Evolutionary conservation across 1,140 invertebrate species (phyloP), one percentile per base, ranked within the genome.

Genomic region (Phymorhynchus buccinoides): DNA sequence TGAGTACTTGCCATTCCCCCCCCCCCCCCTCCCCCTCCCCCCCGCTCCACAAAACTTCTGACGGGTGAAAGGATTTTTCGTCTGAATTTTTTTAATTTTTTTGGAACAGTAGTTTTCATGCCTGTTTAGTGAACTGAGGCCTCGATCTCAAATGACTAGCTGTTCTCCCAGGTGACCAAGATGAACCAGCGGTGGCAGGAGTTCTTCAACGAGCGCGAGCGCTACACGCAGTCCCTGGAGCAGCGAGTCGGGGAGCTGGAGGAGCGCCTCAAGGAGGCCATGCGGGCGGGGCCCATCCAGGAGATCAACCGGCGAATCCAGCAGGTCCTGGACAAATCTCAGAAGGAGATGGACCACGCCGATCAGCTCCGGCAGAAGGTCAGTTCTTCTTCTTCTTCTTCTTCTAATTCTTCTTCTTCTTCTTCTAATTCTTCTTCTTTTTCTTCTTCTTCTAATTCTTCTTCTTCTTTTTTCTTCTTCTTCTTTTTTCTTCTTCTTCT

Each of bases 111-210:
- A n/a, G n/a, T n/a, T n/a, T n/a, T n/a, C n/a, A n/a, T n/a, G n/a
- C n/a, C n/a, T n/a, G n/a, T n/a, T n/a, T n/a, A n/a, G n/a, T n/a
- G n/a, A n/a, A n/a, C n/a, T n/a, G n/a, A 75, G n/a, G 16, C 4
- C 37, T 48, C 78, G 18, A 32, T n/a, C 48, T 80, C n/a, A 30
- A 44, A 39, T 32, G 32, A 22, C 32, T 30, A 6, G 30, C 18
- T 82, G 37, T 1, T 77, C 3, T 56, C 80, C 0, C 84, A 92
- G 90, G 85, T 92, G 3, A 85, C 83, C 1, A 85, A 89, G 48
- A 91, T 91, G 90, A 92, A 91, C 82, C 87, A 89, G 41, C 84
- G 89, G 27, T 92, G 91, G 91, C 90, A 91, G 78, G 86, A 88
- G 6, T 90, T 91, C 68, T 90, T 89, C 85, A 88, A 85, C 27